Conservation (phyloP, 2,888 invertebrate genomes). For the Eupithecia tripunctaria region DNA sequence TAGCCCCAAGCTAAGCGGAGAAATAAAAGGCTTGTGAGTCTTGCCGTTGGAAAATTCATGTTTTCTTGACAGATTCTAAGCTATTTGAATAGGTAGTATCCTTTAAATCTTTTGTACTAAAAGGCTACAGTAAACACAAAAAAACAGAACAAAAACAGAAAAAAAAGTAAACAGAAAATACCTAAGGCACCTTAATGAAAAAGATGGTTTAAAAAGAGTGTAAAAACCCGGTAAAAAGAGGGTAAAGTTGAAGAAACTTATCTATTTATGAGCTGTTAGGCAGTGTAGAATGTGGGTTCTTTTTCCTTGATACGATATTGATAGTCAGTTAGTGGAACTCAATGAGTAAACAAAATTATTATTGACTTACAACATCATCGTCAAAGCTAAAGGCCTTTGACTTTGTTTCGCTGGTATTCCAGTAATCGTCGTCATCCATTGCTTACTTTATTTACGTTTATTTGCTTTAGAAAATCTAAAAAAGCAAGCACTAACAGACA, state of each 20-base stretch:
- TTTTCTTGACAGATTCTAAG: no score
- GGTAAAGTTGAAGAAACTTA: neutral
- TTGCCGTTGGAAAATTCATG: no score
- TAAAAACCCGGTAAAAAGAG: no score
- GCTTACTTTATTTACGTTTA: neutral
- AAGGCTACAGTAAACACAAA: no score
- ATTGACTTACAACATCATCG: constrained; percentile 86
- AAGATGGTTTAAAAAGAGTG: no score
- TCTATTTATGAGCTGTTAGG: neutral
- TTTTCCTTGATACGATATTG: neutral
- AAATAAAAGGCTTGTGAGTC: no score
- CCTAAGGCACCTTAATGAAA: no score
- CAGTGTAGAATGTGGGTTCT: neutral
- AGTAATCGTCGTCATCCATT: constrained; percentile 86
- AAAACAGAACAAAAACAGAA: no score
- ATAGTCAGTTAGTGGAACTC: neutral
- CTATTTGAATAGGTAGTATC: no score
- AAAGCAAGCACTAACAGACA: neutral
- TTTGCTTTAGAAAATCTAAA: neutral
- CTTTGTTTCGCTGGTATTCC: constrained; percentile 90
- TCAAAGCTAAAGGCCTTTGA: constrained; percentile 91
- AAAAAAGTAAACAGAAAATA: no score
- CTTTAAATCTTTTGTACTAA: no score
- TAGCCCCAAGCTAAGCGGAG: no score
- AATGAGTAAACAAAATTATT: neutral